Conservation (phyloP, 64 coral and sea anemone genomes). For the Catalaphyllia jardinei region DNA sequence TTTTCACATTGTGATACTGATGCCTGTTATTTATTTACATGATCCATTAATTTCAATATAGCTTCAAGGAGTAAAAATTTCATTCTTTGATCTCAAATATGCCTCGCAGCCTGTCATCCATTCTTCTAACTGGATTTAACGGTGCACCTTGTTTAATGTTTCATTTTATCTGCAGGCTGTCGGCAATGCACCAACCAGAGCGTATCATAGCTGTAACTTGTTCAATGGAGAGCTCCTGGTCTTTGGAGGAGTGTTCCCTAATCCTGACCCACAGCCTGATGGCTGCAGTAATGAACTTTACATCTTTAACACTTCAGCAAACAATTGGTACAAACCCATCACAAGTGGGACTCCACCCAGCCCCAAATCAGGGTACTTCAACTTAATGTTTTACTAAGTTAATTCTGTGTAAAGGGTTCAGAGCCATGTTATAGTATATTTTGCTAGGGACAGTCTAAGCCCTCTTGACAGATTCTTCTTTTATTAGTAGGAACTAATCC, state of each 20-base stretch:
- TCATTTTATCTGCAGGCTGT: slow-evolving; percentile 64
- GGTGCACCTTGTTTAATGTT: neutral
- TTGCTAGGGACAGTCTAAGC: too few relatives aligned
- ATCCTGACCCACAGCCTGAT: slow-evolving; percentile 86
- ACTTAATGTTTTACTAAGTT: neutral
- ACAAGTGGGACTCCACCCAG: slow-evolving; percentile 56
- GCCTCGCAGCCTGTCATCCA: too few relatives aligned
- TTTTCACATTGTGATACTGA: too few relatives aligned
- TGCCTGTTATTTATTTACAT: too few relatives aligned
- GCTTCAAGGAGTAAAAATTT: too few relatives aligned
- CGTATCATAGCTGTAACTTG: slow-evolving; percentile 79
- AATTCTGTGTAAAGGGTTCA: too few relatives aligned
- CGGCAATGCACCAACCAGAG: slow-evolving; percentile 88
- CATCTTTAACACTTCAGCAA: slow-evolving; percentile 72
- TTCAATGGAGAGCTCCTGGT: slow-evolving; percentile 84
- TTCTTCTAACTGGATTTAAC: neutral
- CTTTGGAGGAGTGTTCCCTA: slow-evolving; percentile 89
- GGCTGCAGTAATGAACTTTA: slow-evolving; percentile 90
- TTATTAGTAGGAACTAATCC: too few relatives aligned
- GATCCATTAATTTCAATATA: too few relatives aligned
- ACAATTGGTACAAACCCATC: slow-evolving; percentile 90
- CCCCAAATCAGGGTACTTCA: slow-evolving; percentile 78
- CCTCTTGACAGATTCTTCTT: too few relatives aligned
- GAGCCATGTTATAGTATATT: too few relatives aligned
- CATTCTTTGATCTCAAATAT: too few relatives aligned